Conservation (phyloP, 2,888 invertebrate genomes). For the Apodemia zela region DNA sequence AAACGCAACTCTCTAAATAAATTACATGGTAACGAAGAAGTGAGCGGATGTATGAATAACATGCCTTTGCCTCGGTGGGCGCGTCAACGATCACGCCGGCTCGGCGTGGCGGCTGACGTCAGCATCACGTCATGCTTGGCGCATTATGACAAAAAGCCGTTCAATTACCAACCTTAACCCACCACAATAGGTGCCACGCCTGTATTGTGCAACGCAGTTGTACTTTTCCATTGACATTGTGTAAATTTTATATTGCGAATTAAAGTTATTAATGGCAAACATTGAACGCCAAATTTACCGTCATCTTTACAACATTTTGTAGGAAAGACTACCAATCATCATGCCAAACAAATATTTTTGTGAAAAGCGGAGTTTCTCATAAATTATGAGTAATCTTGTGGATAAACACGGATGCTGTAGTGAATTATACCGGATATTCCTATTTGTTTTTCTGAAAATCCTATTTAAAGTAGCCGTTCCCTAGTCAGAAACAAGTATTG, state of each 20-base stretch:
- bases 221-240: constrained; percentile 63
- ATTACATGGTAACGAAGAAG: constrained; percentile 34
- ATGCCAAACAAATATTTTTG: no score
- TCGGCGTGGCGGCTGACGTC: constrained; percentile 60
- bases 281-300: constrained; percentile 17
- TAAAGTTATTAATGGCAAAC: constrained; percentile 19
- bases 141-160: constrained; percentile 33
- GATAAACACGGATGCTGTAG: no score
- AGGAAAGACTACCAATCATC: background rate
- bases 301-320: background rate
- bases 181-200: constrained; percentile 31
- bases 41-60: constrained; percentile 36
- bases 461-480: background rate
- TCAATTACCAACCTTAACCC: constrained; percentile 35
- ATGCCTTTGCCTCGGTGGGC: constrained; percentile 47
- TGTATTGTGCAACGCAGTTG: constrained; percentile 37
- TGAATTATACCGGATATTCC: no score
- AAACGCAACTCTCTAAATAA: constrained; percentile 29
- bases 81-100: constrained; percentile 56
- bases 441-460: background rate
- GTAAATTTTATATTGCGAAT: constrained; percentile 36
- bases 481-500: no score
- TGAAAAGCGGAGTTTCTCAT: background rate
- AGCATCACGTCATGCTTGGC: constrained; percentile 56
- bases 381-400: no score